Conservation (phyloP, 2,797 vertebrate genomes). For the Platyrinchus mystaceus region DNA sequence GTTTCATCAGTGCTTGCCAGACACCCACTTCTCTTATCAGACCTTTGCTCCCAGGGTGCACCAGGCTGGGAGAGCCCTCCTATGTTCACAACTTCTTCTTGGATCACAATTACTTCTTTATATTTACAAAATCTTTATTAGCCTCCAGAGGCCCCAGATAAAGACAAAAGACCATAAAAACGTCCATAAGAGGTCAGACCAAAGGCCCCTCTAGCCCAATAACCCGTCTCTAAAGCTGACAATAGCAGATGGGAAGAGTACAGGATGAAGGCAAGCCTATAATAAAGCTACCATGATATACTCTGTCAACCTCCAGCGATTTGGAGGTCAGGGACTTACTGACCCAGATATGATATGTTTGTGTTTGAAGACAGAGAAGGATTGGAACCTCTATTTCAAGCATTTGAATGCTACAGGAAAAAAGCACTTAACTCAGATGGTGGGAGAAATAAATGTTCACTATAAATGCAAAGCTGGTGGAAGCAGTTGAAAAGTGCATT, state of each 20-base stretch:
- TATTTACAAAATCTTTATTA: constrained; percentile 43
- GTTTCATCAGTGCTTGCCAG: constrained; percentile 21
- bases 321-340: constrained; percentile 49
- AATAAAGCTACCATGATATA: constrained; percentile 10
- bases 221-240: not conserved
- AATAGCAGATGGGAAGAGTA: constrained; percentile 21
- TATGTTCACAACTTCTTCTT: constrained; percentile 11
- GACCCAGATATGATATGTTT: constrained; percentile 46
- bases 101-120: constrained; percentile 11
- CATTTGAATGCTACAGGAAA: constrained; percentile 6
- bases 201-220: constrained; percentile 36
- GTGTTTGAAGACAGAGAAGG: constrained; percentile 17
- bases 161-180: constrained; percentile 59
- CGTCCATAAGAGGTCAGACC: not conserved
- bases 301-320: constrained; percentile 7
- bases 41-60: not conserved
- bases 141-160: constrained; percentile 25
- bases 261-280: not conserved
- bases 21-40: constrained; percentile 46
- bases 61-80: not conserved
- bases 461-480: not conserved
- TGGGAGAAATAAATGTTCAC: constrained; percentile 1
- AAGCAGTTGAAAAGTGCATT: constrained; percentile 4
- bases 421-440: not conserved
- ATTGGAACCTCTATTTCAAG: constrained; percentile 10